These are phyloP conservation scores for Emberiza fucata DNA, from an alignment of 2,113 vertebrate species.

Conservation along the genomic window DNA sequence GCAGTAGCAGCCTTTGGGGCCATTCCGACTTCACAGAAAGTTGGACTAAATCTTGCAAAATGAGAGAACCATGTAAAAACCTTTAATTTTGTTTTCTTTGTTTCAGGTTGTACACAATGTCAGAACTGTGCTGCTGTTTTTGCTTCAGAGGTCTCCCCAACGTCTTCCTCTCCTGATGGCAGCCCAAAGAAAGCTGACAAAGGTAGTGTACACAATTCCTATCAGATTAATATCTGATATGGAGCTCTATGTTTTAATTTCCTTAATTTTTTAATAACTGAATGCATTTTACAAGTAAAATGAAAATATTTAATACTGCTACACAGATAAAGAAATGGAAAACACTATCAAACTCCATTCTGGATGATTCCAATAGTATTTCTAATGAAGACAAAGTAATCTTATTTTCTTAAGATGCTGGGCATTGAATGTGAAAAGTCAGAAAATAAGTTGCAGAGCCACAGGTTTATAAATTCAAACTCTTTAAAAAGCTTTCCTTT, in stretches of 20 bases:
- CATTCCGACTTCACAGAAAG: neutral
- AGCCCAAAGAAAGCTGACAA: neutral
- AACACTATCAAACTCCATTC: neutral
- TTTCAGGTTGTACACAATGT: neutral
- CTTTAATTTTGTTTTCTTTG: neutral
- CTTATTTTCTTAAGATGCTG: neutral
- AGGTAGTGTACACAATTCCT: neutral
- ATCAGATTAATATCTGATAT: neutral
- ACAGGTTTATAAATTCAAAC: neutral
- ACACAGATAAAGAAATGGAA: neutral
- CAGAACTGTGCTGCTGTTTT: neutral
- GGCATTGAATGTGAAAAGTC: neutral
- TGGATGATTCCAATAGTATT: neutral
- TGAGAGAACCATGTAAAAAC: neutral
- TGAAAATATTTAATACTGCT: neutral
- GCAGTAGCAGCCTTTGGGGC: accelerated
- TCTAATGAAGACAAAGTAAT: neutral
- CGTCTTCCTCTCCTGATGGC: neutral
- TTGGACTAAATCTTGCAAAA: neutral
- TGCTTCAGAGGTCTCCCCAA: neutral
- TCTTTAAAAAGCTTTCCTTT: neutral
- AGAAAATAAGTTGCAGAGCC: neutral
- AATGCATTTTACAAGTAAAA: neutral
- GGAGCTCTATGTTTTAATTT: neutral
- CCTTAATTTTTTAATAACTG: neutral